Evolutionary conservation across 1,140 invertebrate genomes (phyloP), one percentile per base, ranked within the genome.

Genomic region (Sycophaga agraensis): DNA sequence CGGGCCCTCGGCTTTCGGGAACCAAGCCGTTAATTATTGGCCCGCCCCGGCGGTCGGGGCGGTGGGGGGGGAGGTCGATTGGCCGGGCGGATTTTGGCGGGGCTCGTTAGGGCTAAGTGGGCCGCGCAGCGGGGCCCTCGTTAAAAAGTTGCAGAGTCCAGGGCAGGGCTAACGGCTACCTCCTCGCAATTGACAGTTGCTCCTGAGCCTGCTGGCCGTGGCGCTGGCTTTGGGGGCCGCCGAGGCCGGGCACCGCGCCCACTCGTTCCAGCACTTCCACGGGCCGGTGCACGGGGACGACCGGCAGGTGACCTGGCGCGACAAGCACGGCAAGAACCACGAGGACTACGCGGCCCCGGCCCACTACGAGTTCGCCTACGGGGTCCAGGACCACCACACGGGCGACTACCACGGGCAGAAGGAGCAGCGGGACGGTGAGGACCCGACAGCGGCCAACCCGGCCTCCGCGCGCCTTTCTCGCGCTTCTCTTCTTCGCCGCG

Each of bases 331-430:
- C 5, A 67, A 72, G 21, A 51, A 72, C n/a, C 68, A 78, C 45
- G 68, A 70, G 43, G 75, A 81, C 66, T 78, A 74, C 62, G 71
- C 80, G 16, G 81, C 82, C 16, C 78, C 82, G 59, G 82, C 82
- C 14, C 78, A 78, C 65, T 88, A 87, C 74, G 77, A 81, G 65
- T 87, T 86, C 72, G 85, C 85, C 66, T 88, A 87, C 66, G 86
- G 85, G 1, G 84, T 87, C 14, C 83, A 84, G 64, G 86, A 87
- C 66, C 82, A 83, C 19, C 73, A 83, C 51, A 88, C 86, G 9
- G 85, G 85, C 19, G 86, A 87, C 70, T 82, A 83, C 67, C 87
- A 88, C 64, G 81, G 84, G 1, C 86, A 87, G 67, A 79, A 82
- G 45, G 86, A 88, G 67, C 77, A 82, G 22, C 77, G 85, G 35